phyloP scores from a whole-genome alignment of 2,797 vertebrate species.

The Gadopsis marmoratus region DNA sequence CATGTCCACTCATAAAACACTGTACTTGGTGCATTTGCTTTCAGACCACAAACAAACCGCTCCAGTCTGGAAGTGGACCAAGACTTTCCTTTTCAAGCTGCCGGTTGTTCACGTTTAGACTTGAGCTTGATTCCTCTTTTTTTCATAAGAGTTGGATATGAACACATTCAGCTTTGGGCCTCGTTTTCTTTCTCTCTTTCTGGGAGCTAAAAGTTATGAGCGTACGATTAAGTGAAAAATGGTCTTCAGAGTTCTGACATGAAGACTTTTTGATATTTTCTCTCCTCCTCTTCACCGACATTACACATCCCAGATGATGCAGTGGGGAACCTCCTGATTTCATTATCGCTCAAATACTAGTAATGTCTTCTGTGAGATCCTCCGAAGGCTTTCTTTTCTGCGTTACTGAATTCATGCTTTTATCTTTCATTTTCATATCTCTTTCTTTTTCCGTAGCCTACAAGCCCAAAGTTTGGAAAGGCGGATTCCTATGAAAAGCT shows the following conservation, averaged over 20 bases:
- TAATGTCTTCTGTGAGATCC: slow-evolving; percentile 37
- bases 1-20: no score
- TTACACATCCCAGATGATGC: slow-evolving; percentile 40
- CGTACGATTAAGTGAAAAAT: slow-evolving; percentile 35
- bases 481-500: slow-evolving; percentile 98
- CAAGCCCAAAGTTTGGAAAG: slow-evolving; percentile 98
- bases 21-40: no score
- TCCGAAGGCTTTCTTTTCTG: slow-evolving; percentile 14
- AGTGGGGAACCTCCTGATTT: slow-evolving; percentile 43
- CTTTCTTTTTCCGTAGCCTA: slow-evolving; percentile 85
- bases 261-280: slow-evolving; percentile 28
- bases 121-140: slow-evolving; percentile 15
- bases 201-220: slow-evolving; percentile 32
- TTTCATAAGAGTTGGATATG: slow-evolving; percentile 2
- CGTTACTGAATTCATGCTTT: slow-evolving; percentile 37
- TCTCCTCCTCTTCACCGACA: slow-evolving; percentile 36
- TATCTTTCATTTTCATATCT: slow-evolving; percentile 37
- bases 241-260: slow-evolving; percentile 16
- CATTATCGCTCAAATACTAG: slow-evolving; percentile 41
- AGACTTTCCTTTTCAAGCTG: no score
- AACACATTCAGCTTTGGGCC: background rate
- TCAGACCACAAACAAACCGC: no score
- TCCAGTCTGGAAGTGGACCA: no score
- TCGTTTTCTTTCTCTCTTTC: slow-evolving; percentile 14
- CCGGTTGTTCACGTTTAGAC: background rate